Conservation (phyloP, 2,113 vertebrate genomes). For the Tauraco erythrolophus region DNA sequence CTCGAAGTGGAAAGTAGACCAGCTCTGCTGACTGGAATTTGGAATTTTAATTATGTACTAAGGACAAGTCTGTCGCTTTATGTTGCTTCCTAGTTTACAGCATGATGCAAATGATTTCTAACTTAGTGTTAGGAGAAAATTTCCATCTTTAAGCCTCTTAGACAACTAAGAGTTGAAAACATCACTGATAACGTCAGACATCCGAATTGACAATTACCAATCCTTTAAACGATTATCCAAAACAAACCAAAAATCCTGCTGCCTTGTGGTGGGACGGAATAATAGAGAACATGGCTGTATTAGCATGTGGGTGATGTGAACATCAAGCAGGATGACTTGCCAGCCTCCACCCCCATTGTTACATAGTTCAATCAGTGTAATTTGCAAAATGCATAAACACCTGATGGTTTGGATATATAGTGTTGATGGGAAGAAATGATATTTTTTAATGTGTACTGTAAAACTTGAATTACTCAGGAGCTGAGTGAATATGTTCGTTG, state of each 20-base stretch:
- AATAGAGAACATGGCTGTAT: slow-evolving; percentile 69
- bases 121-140: slow-evolving; percentile 85
- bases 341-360: slow-evolving; percentile 75
- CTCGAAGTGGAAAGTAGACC: slow-evolving; percentile 73
- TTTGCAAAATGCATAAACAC: slow-evolving; percentile 81
- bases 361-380: slow-evolving; percentile 83
- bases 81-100: slow-evolving; percentile 94
- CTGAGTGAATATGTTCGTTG: slow-evolving; percentile 83
- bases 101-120: slow-evolving; percentile 92
- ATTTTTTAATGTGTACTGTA: slow-evolving; percentile 86
- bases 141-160: slow-evolving; percentile 84
- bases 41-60: slow-evolving; percentile 83
- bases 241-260: slow-evolving; percentile 79
- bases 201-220: slow-evolving; percentile 72
- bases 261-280: slow-evolving; percentile 60
- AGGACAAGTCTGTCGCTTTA: slow-evolving; percentile 89
- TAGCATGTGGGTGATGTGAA: slow-evolving; percentile 79
- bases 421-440: slow-evolving; percentile 84
- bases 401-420: slow-evolving; percentile 82
- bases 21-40: slow-evolving; percentile 82
- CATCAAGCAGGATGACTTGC: slow-evolving; percentile 76
- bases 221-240: slow-evolving; percentile 74
- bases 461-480: slow-evolving; percentile 89
- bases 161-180: slow-evolving; percentile 78
- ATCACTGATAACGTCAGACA: slow-evolving; percentile 76